Evolutionary conservation across 2,113 vertebrate species (phyloP).

Genomic region (Leucosticte australis): DNA sequence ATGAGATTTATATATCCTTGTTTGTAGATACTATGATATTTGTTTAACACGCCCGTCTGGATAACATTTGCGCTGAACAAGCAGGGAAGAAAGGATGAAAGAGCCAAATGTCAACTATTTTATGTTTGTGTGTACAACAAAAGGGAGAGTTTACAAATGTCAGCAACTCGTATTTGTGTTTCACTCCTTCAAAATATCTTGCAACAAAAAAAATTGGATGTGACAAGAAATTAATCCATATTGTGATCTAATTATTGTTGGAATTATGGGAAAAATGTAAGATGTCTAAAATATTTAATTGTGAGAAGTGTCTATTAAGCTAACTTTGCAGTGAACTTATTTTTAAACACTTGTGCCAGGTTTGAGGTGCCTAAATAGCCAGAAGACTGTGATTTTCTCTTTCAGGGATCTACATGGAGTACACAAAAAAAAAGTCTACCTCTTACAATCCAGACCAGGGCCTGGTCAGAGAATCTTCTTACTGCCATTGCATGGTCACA

Average conservation of each 20-base stretch:
- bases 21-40: not conserved
- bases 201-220: conserved; percentile 70
- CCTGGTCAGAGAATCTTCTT: not conserved
- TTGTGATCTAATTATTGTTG: conserved; percentile 73
- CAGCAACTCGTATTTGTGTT: conserved; percentile 16
- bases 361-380: not conserved
- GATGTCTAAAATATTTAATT: conserved; percentile 73
- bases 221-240: conserved; percentile 77
- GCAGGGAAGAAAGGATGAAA: not conserved
- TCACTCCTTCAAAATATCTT: conserved; percentile 41
- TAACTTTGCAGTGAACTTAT: conserved; percentile 42
- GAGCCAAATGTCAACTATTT: not conserved
- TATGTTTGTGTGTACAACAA: not conserved
- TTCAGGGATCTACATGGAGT: not conserved
- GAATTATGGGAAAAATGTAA: conserved; percentile 69
- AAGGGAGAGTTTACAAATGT: conserved; percentile 29
- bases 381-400: not conserved
- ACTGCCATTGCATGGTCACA: not conserved
- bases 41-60: not conserved
- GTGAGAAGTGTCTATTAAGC: conserved; percentile 61
- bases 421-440: not conserved
- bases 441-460: not conserved
- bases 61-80: conserved; percentile 8
- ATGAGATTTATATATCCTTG: not conserved
- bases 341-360: conserved; percentile 1